A percentile compares a stretch with the other conserved stretches of the same genome.
Conservation (phyloP, 1,140 invertebrate species). For the Centruroides sculpturatus region DNA sequence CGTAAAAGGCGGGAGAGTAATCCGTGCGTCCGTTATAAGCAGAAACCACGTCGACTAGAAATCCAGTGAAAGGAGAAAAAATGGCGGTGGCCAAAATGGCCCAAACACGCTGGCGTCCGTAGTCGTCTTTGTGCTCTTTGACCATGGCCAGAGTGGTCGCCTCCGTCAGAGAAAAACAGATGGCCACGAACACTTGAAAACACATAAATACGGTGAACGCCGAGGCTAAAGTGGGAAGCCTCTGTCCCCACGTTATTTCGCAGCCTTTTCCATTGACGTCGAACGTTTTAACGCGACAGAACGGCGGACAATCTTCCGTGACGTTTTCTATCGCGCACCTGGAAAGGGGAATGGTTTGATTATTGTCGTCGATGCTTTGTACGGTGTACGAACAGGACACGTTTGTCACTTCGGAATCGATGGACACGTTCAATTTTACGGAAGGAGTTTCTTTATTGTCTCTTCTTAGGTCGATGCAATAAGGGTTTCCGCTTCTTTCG, state of each 20-base stretch:
- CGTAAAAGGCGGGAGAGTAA: constrained; percentile 59
- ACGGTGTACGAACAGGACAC: no score
- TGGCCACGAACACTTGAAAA: constrained; percentile 59
- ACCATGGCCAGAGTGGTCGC: constrained; percentile 63
- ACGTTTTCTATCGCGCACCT: neutral
- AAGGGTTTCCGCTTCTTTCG: no score
- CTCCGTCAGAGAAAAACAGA: constrained; percentile 61
- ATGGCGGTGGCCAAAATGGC: constrained; percentile 64
- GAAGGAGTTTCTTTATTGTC: no score
- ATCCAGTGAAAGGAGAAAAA: constrained; percentile 56
- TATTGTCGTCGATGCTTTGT: no score
- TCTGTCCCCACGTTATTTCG: constrained; percentile 38
- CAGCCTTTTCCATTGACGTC: neutral
- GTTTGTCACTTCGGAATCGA: no score
- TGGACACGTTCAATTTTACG: no score
- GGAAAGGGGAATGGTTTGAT: neutral
- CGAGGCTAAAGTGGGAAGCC: constrained; percentile 53
- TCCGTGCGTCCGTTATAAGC: constrained; percentile 27
- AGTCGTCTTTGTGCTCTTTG: constrained; percentile 58
- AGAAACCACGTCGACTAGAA: constrained; percentile 52
- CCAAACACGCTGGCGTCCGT: constrained; percentile 61
- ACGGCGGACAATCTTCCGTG: neutral
- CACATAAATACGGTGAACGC: constrained; percentile 56
- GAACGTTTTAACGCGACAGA: neutral
- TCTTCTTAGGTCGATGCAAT: no score